phyloP scores from a whole-genome alignment of 2,113 vertebrate species.

The Prionailurus bengalensis region DNA sequence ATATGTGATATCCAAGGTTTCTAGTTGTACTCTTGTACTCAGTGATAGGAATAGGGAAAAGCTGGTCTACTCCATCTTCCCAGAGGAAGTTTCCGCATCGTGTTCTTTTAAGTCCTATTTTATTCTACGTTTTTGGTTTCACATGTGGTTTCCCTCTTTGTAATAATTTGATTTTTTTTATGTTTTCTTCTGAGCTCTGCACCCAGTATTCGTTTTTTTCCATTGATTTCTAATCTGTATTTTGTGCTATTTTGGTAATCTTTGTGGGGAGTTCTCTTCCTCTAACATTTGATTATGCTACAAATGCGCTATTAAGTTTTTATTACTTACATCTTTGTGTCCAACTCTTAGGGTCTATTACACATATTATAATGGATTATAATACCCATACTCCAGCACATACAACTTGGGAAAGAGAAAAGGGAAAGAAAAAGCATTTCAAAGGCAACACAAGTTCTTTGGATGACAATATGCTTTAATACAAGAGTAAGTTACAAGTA shows the following conservation, averaged over 20 bases:
- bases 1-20: not conserved
- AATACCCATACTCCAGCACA: not conserved
- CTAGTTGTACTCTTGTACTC: not conserved
- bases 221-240: conserved; percentile 43
- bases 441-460: not conserved
- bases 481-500: not conserved
- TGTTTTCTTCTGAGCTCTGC: not conserved
- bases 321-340: not conserved
- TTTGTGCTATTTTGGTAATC: conserved; percentile 30
- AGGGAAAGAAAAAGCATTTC: not conserved
- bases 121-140: conserved; percentile 29
- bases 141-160: not conserved
- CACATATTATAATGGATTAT: not conserved
- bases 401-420: not conserved
- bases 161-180: conserved; percentile 16
- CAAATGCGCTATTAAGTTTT: not conserved
- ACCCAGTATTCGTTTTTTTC: conserved; percentile 14
- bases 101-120: not conserved
- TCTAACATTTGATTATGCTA: not conserved
- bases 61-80: not conserved
- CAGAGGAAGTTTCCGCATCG: not conserved
- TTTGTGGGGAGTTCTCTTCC: not conserved
- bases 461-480: not conserved
- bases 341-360: not conserved
- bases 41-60: not conserved